Conservation (phyloP, 2,113 vertebrate genomes). For the Lipotes vexillifer region DNA sequence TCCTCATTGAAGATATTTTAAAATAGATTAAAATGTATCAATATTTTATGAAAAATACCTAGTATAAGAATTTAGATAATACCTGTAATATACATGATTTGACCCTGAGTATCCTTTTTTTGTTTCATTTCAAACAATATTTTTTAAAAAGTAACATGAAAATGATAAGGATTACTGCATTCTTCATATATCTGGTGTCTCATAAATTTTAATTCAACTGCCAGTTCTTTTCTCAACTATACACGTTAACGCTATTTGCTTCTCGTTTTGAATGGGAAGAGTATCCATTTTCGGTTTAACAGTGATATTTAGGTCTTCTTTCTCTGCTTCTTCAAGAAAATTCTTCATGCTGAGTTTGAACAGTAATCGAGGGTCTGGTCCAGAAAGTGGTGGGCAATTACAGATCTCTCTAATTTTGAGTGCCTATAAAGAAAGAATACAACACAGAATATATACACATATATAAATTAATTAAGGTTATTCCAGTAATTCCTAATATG, state of each 20-base stretch:
- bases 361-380: constrained; percentile 87
- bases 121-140: constrained; percentile 31
- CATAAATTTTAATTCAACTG: constrained; percentile 49
- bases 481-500: not conserved
- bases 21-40: constrained; percentile 52
- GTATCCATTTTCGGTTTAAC: constrained; percentile 67
- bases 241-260: constrained; percentile 73
- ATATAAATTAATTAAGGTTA: constrained; percentile 26
- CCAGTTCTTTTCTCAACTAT: constrained; percentile 68
- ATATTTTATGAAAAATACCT: constrained; percentile 61
- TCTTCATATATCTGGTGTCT: not conserved
- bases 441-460: not conserved
- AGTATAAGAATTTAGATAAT: constrained; percentile 41
- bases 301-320: constrained; percentile 55
- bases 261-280: constrained; percentile 66
- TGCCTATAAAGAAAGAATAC: constrained; percentile 84
- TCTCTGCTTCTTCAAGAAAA: constrained; percentile 79
- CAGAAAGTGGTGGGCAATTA: constrained; percentile 88
- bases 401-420: constrained; percentile 91
- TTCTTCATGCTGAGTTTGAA: constrained; percentile 83
- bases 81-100: constrained; percentile 57
- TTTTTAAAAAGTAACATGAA: constrained; percentile 42
- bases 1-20: constrained; percentile 41
- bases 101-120: not conserved
- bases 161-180: not conserved